Base-by-base conservation (phyloP, 2,113 vertebrate genomes). In the Phalacrocorax pelagicus region DNA sequence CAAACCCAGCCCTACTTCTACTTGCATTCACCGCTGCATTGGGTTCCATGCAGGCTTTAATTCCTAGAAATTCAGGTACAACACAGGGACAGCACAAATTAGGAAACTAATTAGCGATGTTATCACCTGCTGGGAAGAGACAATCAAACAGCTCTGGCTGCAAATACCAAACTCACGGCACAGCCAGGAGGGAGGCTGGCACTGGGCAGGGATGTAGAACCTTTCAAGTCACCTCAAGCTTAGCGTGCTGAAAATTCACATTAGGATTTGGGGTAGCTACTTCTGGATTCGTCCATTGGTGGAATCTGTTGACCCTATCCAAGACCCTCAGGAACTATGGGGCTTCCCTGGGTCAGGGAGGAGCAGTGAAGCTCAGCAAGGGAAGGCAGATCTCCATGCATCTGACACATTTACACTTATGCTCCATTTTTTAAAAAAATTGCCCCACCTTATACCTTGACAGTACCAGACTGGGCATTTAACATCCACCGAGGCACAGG, bases 1-100 rank as follows among this genome's bases (percentile, higher is more conserved):
- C 32, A 30, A 12, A 74, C 15, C 42, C 79, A 72, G 32, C 36
- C 46, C 30, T 59, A 20, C 17, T 83, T 73, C 62, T 57, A 52
- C 38, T 59, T 67, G 40, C 47, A 59, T 44, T 74, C 46, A 57
- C 27, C 1, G 4, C 40, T 23, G 18, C 1, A 2, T 40, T 11
- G 1, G 38, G 63, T 29, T 88, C 52, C 42, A 70, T 4, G 30
- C 51, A 78, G 55, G 62, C 32, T 54, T 74, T 46, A 89, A 66
- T 58, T 95, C 81, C 80, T 71, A 78, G 93, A 95, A 96, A 89
- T 84, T 78, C 77, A 88, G 44, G 83, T 84, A 91, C 82, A 52
- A 46, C 44, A 46, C 44, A 46, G 44, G 54, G 49, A 57, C 36
- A 89, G 44, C 38, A 74, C 34, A 58, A 90, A 94, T 70, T 29